phyloP scores from a whole-genome alignment of 92 coral and sea anemone species.

The Metridium senile region DNA sequence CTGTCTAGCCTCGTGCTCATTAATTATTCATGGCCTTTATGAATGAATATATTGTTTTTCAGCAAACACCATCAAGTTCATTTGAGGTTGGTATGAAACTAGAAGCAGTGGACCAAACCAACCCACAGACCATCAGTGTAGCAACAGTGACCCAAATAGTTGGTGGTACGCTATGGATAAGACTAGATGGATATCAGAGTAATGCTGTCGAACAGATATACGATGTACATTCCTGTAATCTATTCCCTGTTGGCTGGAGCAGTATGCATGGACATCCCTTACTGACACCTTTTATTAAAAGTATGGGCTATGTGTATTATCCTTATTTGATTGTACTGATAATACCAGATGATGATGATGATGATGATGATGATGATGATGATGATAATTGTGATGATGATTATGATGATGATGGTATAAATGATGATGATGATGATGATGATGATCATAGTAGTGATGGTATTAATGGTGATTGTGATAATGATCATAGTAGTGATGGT shows the following conservation, averaged over 20 bases:
- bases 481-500: too few relatives aligned
- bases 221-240: constrained; percentile 72
- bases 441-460: too few relatives aligned
- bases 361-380: too few relatives aligned
- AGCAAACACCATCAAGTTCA: constrained; percentile 23
- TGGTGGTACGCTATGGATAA: constrained; percentile 85
- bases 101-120: constrained; percentile 86
- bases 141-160: constrained; percentile 83
- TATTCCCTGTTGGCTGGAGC: constrained; percentile 90
- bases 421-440: too few relatives aligned
- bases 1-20: not conserved
- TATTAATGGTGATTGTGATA: too few relatives aligned
- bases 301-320: constrained; percentile 2
- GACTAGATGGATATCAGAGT: constrained; percentile 68
- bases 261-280: constrained; percentile 85
- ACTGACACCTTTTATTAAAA: constrained; percentile 50
- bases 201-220: constrained; percentile 80
- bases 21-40: not conserved
- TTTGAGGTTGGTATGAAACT: constrained; percentile 73
- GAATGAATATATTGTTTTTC: too few relatives aligned
- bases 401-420: too few relatives aligned
- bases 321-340: not conserved
- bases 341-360: too few relatives aligned
- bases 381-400: too few relatives aligned
- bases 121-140: constrained; percentile 66